Percentiles rank a stretch among this genome's conserved stretches.
phyloP scores from a whole-genome alignment of 2,797 vertebrate genomes.

The Hydrolagus colliei region DNA sequence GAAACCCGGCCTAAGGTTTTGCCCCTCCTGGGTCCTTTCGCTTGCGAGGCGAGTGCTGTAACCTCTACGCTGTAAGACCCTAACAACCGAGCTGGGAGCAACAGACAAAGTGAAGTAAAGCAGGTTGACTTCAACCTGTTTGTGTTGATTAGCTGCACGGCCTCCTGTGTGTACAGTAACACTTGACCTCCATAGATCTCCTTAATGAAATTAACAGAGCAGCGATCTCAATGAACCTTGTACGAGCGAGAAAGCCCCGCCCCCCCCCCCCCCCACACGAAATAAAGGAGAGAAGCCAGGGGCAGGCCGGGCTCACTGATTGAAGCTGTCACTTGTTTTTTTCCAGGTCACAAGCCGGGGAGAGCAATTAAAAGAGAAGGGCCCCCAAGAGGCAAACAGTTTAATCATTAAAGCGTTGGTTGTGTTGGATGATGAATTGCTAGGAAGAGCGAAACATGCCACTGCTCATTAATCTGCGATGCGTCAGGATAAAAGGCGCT shows the following conservation, averaged over 20 bases:
- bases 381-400: constrained; percentile 63
- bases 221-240: constrained; percentile 55
- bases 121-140: constrained; percentile 46
- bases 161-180: constrained; percentile 45
- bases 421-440: constrained; percentile 88
- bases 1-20: too few species aligned
- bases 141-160: constrained; percentile 43
- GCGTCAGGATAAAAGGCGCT: constrained; percentile 76
- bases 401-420: constrained; percentile 79
- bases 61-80: too few species aligned
- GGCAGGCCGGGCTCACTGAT: constrained; percentile 64
- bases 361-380: constrained; percentile 78
- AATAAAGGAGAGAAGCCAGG: constrained; percentile 58
- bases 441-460: constrained; percentile 66
- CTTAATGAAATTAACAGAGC: constrained; percentile 64
- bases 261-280: too few species aligned
- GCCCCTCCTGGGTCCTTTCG: too few species aligned
- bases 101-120: constrained; percentile 39
- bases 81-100: not conserved
- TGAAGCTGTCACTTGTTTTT: constrained; percentile 65
- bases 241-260: not conserved
- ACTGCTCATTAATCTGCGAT: constrained; percentile 69
- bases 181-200: constrained; percentile 62
- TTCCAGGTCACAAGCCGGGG: constrained; percentile 67
- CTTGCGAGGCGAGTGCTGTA: too few species aligned